Base-by-base conservation (phyloP, 2,113 vertebrate species). In the Sula dactylatra region DNA sequence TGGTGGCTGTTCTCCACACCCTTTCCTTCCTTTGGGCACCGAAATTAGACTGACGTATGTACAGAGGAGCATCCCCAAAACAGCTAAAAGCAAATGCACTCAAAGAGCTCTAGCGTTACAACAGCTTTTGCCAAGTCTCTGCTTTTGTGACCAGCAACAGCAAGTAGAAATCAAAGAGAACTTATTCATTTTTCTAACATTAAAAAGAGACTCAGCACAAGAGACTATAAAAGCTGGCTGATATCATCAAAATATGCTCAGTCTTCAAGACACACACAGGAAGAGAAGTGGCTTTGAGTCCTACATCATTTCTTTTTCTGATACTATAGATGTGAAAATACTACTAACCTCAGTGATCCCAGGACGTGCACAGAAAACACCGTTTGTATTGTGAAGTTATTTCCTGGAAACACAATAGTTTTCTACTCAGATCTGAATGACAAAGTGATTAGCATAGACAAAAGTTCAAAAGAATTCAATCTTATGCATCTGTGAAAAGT, bases 21-120 rank as follows among this genome's bases (percentile, higher is more conserved):
- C 80, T 95, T 97, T 98, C 95, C 92, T 98, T 98, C 96, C 97
- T 97, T 86, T 82, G 29, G 4, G 36, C n/a, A 62, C n/a, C 0
- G 0, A 86, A 66, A 85, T 71, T 67, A 86, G 82, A 36, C 62
- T 24, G 15, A 67, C 2, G 1, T 19, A 42, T 6, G 10, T n/a
- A 72, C 14, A 83, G n/a, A 90, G 11, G 4, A 61, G n/a, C 70
- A 88, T 26, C 36, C 52, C 24, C 22, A 52, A 61, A 80, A 38
- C 22, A 79, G 32, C 45, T 50, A 54, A 72, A 84, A 93, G 31
- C 32, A 76, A 83, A 80, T 2, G 1, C 1, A 0, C 44, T 81
- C 77, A 49, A 31, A 55, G 34, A 67, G 22, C n/a, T 64, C 16
- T 17, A 47, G 16, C 1, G 1, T 52, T 50, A 61, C 9, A 59